Conservation (phyloP, 1,140 invertebrate species). For the Agrypnia vestita region DNA sequence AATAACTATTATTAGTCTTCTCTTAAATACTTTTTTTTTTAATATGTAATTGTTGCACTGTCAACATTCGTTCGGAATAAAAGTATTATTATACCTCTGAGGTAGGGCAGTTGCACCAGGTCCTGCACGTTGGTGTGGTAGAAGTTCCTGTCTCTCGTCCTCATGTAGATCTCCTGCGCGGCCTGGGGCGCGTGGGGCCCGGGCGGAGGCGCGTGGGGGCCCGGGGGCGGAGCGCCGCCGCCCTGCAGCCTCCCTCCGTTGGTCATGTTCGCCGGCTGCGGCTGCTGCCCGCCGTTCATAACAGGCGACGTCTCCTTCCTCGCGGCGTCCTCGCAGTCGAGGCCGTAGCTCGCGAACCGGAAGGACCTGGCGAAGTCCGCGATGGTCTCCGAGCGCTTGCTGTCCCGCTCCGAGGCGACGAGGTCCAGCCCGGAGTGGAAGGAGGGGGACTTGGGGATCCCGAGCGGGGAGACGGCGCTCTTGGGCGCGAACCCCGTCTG, state of each 20-base stretch:
- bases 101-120: conserved; percentile 69
- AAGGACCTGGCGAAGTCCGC: conserved; percentile 71
- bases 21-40: no score
- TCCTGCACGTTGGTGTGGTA: conserved; percentile 67
- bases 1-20: no score
- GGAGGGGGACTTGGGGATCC: conserved; percentile 87
- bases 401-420: conserved; percentile 75
- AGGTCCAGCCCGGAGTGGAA: conserved; percentile 87
- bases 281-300: conserved; percentile 54
- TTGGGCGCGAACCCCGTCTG: conserved; percentile 73
- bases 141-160: conserved; percentile 56
- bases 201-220: conserved; percentile 62
- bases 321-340: conserved; percentile 66
- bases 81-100: conserved; percentile 67
- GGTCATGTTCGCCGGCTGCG: conserved; percentile 31
- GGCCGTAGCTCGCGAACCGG: conserved; percentile 65
- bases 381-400: conserved; percentile 69
- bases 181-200: conserved; percentile 5
- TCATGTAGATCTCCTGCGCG: conserved; percentile 49
- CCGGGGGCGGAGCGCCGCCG: conserved; percentile 61
- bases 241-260: conserved; percentile 13
- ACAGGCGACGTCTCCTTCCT: conserved; percentile 66
- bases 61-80: neutral
- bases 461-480: conserved; percentile 73
- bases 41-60: no score